These are phyloP conservation scores for Drosophila longiperda DNA, from an alignment of 2,888 invertebrate species.

Conservation along the genomic window DNA sequence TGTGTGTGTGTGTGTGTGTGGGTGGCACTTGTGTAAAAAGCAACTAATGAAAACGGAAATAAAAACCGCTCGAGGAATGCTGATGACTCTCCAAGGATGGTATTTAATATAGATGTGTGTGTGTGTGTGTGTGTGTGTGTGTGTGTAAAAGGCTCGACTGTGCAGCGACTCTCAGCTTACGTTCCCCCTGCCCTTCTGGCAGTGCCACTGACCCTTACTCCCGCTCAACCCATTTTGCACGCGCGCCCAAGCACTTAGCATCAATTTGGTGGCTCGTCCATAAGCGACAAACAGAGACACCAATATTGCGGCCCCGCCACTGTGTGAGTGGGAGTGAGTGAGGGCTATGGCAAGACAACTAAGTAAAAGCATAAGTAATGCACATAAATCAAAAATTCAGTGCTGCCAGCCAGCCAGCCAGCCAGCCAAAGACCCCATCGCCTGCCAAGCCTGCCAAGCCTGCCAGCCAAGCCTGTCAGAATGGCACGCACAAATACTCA, in stretches of 20 bases:
- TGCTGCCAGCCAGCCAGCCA: slow-evolving; percentile 57
- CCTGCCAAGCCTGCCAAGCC: background rate
- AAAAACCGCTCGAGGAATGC: slow-evolving; percentile 81
- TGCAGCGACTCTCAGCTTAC: slow-evolving; percentile 13
- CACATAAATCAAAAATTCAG: slow-evolving; percentile 84
- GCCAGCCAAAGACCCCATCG: slow-evolving; percentile 27
- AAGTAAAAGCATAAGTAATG: slow-evolving; percentile 82
- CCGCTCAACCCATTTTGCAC: slow-evolving; percentile 75
- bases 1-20: slow-evolving; percentile 40
- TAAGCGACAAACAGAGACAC: slow-evolving; percentile 57
- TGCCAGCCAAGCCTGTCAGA: slow-evolving; percentile 68
- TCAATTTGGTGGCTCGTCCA: slow-evolving; percentile 75
- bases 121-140: slow-evolving; percentile 33
- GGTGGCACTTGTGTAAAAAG: slow-evolving; percentile 79
- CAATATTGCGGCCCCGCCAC: slow-evolving; percentile 11
- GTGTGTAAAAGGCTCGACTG: slow-evolving; percentile 65
- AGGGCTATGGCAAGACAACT: slow-evolving; percentile 58
- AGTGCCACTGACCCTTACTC: slow-evolving; percentile 5
- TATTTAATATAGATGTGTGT: slow-evolving; percentile 65
- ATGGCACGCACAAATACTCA: slow-evolving; percentile 79
- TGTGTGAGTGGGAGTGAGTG: background rate
- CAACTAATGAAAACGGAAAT: slow-evolving; percentile 81
- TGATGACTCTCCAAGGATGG: slow-evolving; percentile 82
- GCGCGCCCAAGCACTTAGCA: slow-evolving; percentile 78
- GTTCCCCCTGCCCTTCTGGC: background rate